phyloP scores from a whole-genome alignment of 2,888 invertebrate species.

The Aporophyla nigra region DNA sequence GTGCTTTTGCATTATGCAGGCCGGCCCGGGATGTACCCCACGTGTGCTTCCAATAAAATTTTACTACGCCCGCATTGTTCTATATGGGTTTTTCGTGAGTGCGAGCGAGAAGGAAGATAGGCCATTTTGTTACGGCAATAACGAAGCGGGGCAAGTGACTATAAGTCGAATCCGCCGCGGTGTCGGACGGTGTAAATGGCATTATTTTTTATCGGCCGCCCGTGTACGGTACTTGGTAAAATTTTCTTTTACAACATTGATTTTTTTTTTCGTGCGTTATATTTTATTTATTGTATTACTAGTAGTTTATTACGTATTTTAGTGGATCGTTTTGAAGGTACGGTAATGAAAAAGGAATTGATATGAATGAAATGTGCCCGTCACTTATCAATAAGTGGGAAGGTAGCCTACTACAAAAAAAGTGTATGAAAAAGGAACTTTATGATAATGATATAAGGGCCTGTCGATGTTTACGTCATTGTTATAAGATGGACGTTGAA shows the following conservation, averaged over 20 bases:
- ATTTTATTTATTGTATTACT: slow-evolving; percentile 58
- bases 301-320: slow-evolving; percentile 61
- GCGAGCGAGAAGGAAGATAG: slow-evolving; percentile 78
- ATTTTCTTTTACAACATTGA: slow-evolving; percentile 76
- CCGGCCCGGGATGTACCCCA: slow-evolving; percentile 78
- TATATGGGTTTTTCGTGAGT: slow-evolving; percentile 77
- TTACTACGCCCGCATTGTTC: slow-evolving; percentile 88
- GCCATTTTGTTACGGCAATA: slow-evolving; percentile 84
- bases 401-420: neutral
- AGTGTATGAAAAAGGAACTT: neutral
- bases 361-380: slow-evolving; percentile 26
- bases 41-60: slow-evolving; percentile 90
- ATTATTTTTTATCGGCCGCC: slow-evolving; percentile 80
- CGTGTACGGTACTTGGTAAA: slow-evolving; percentile 70
- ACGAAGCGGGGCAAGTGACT: slow-evolving; percentile 81
- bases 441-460: neutral
- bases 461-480: slow-evolving; percentile 25
- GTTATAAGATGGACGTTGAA: slow-evolving; percentile 24
- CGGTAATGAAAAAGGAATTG: slow-evolving; percentile 44
- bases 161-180: slow-evolving; percentile 80
- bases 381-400: neutral
- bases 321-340: slow-evolving; percentile 31
- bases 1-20: slow-evolving; percentile 89
- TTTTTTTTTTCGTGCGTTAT: slow-evolving; percentile 71
- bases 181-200: slow-evolving; percentile 77